Conservation (phyloP, 2,797 vertebrate genomes). For the Sciurus carolinensis region DNA sequence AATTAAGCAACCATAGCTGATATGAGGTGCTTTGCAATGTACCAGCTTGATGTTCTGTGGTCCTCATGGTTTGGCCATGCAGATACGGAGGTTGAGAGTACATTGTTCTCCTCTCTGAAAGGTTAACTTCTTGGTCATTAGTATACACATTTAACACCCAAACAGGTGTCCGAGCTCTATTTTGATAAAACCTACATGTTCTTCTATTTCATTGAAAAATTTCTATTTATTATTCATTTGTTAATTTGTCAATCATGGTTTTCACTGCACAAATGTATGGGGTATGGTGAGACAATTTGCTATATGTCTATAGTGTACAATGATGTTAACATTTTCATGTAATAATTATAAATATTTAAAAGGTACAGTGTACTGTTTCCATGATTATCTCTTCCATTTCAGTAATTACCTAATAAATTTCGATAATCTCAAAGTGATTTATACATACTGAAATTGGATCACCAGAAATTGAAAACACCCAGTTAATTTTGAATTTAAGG, state of each 20-base stretch:
- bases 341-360: background rate
- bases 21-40: background rate
- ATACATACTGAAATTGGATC: background rate
- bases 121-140: conserved; percentile 8
- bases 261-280: background rate
- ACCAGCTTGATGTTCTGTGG: background rate
- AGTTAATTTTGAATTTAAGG: conserved; percentile 45
- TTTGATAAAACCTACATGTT: background rate
- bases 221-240: background rate
- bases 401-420: no score
- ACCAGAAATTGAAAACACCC: background rate
- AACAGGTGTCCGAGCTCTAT: background rate
- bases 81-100: background rate
- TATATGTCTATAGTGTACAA: background rate
- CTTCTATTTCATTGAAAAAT: conserved; percentile 46
- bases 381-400: background rate
- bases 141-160: background rate
- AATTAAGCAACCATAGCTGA: background rate
- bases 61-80: background rate
- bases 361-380: background rate
- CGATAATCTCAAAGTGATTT: no score
- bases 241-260: background rate
- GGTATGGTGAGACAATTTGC: background rate
- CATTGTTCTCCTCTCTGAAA: background rate
- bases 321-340: background rate